phyloP scores from a whole-genome alignment of 2,888 invertebrate genomes.

The Mimas tiliae region DNA sequence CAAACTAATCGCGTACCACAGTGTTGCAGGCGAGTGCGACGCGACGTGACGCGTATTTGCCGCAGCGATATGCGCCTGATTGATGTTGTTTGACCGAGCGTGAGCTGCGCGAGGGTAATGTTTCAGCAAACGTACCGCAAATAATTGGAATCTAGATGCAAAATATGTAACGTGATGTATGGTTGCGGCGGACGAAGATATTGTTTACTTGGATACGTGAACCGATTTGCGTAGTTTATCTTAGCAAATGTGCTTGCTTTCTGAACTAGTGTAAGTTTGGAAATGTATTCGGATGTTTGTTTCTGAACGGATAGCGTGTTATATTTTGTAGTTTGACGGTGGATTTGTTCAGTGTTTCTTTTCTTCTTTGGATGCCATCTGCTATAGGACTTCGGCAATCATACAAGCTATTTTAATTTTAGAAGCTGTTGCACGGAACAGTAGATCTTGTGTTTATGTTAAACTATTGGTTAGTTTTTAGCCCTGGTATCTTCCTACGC shows the following conservation, averaged over 20 bases:
- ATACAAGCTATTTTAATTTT: too few relatives aligned
- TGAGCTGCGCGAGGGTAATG: conserved; percentile 44
- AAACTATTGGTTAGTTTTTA: too few relatives aligned
- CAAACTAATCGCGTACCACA: neutral
- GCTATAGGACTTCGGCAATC: too few relatives aligned
- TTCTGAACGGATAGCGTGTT: neutral
- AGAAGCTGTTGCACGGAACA: too few relatives aligned
- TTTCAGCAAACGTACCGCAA: conserved; percentile 44
- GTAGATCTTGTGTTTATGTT: too few relatives aligned
- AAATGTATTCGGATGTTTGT: neutral
- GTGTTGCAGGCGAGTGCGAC: neutral
- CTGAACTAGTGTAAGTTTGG: neutral
- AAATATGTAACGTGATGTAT: conserved; percentile 19
- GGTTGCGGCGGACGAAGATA: neutral
- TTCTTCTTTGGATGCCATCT: too few relatives aligned
- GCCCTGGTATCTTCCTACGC: too few relatives aligned
- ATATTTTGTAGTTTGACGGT: neutral
- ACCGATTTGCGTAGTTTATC: conserved; percentile 10
- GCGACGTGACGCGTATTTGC: conserved; percentile 33
- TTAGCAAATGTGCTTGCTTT: conserved; percentile 14
- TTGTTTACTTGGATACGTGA: conserved; percentile 3
- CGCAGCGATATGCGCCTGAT: conserved; percentile 47
- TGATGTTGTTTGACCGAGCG: conserved; percentile 51
- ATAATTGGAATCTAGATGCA: conserved; percentile 39
- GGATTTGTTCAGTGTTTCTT: neutral